Evolutionary conservation across 2,113 vertebrate species (phyloP), one percentile per base, ranked within the genome.

Genomic region (Etia nguti): DNA sequence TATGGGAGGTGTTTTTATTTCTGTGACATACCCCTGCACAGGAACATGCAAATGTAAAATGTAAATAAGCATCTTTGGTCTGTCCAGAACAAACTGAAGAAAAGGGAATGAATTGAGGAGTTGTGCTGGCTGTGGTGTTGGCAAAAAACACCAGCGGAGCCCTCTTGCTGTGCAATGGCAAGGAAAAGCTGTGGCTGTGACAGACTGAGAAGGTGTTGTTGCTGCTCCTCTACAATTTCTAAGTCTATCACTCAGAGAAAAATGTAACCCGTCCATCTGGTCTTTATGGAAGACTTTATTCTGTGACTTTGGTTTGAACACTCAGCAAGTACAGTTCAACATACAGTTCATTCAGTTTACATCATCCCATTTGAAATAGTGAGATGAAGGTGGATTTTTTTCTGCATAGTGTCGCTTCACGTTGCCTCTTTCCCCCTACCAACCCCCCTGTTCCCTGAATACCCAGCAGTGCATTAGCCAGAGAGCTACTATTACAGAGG

Each of bases 401-500:
- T 6, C n/a, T 29, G 36, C 6, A 1, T 57, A 79, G 70, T 43
- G 60, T 85, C 6, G 79, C 52, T 90, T 90, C 79, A 59, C 11
- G 77, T 79, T 80, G 48, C 80, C 26, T 81, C 70, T n/a, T 79
- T 59, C 81, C 87, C 62, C 46, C 84, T 13, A 60, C 85, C 90
- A 83, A 65, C 86, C 82, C 84, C 88, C 91, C 84, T 89, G 91
- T 31, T 90, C 89, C 89, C 86, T 80, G 65, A 94, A 95, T 93
- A 89, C 92, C 91, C 93, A 92, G 87, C 81, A 94, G 93, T 90
- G 90, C 94, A 95, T 94, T 94, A 95, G 90, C 90, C 82, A 87
- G 88, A 92, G 90, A 94, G 92, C 88, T 93, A 86, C 92, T 88
- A 81, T 94, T 94, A 93, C 94, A 87, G 62, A 54, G 85, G 16